Evolutionary conservation across 2,113 vertebrate genomes (phyloP).

Genomic region (Cyprinodon tularosa): DNA sequence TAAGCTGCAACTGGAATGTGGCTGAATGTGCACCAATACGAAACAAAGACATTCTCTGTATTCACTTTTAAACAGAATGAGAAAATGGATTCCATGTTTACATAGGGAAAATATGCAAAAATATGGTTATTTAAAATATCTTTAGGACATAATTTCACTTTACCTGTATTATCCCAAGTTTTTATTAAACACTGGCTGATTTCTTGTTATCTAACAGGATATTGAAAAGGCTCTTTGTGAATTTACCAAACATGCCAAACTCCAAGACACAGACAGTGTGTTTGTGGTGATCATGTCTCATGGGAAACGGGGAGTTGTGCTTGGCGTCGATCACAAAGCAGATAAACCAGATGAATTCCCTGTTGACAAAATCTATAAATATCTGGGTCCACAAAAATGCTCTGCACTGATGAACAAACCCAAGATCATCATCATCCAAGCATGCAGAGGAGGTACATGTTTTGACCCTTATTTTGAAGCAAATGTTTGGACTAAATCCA

Average conservation of each 20-base stretch:
- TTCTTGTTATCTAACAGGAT: conserved; percentile 63
- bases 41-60: background rate
- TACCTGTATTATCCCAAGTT: background rate
- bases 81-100: too few species aligned
- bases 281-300: conserved; percentile 91
- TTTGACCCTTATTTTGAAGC: background rate
- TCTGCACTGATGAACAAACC: conserved; percentile 81
- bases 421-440: conserved; percentile 89
- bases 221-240: conserved; percentile 68
- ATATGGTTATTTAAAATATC: background rate
- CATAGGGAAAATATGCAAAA: too few species aligned
- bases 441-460: conserved; percentile 85
- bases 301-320: conserved; percentile 74
- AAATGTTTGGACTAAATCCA: background rate
- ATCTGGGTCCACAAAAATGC: conserved; percentile 79
- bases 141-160: background rate
- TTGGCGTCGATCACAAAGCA: conserved; percentile 62
- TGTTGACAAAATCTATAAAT: conserved; percentile 74
- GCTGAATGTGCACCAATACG: background rate
- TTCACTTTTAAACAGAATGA: background rate
- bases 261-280: conserved; percentile 83
- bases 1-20: background rate
- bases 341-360: conserved; percentile 66
- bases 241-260: conserved; percentile 78
- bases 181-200: background rate